phyloP scores from a whole-genome alignment of 2,797 vertebrate species.

The Holocentrus rufus region DNA sequence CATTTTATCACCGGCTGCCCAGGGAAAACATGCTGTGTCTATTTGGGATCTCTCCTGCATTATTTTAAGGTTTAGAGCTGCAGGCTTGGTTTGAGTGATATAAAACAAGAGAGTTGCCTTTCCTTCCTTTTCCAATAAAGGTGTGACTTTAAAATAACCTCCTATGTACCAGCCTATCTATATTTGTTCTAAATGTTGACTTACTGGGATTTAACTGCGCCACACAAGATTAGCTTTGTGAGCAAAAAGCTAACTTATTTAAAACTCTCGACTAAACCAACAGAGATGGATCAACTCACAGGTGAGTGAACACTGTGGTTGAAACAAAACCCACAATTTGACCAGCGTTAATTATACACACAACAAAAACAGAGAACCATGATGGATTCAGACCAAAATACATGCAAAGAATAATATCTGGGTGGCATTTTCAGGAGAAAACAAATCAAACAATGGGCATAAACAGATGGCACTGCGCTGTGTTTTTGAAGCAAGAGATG shows the following conservation, averaged over 20 bases:
- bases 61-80: conserved; percentile 70
- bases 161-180: conserved; percentile 71
- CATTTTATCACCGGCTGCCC: conserved; percentile 68
- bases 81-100: conserved; percentile 64
- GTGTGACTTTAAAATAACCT: conserved; percentile 70
- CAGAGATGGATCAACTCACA: conserved; percentile 61
- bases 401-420: neutral
- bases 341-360: conserved; percentile 44
- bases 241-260: conserved; percentile 65
- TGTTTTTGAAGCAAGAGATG: neutral
- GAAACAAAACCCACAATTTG: conserved; percentile 44
- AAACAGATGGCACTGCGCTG: neutral
- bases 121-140: conserved; percentile 75
- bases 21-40: conserved; percentile 74
- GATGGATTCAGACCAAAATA: conserved; percentile 2
- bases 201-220: conserved; percentile 69
- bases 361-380: conserved; percentile 15
- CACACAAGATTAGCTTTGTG: conserved; percentile 72
- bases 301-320: conserved; percentile 56
- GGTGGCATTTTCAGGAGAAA: neutral
- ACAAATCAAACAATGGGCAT: neutral
- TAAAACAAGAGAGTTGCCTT: conserved; percentile 70
- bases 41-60: conserved; percentile 67
- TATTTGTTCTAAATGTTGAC: conserved; percentile 79
- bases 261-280: conserved; percentile 65